Percentiles rank a stretch among this genome's conserved stretches.
phyloP scores from a whole-genome alignment of 2,797 vertebrate species.

The Tokudaia muenninki region DNA sequence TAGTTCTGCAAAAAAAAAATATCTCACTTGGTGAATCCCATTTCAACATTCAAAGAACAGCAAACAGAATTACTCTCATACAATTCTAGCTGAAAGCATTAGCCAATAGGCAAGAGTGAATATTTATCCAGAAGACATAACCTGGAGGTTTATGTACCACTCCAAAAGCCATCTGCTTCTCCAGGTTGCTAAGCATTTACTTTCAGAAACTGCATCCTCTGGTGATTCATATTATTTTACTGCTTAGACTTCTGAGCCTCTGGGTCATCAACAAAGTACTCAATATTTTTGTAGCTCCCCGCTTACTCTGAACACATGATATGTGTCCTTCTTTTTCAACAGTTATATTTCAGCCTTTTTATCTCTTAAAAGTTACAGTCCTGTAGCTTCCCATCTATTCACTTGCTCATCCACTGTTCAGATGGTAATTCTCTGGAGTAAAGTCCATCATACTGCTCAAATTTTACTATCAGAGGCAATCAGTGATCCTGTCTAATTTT shows the following conservation, averaged over 20 bases:
- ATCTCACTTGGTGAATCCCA: not conserved
- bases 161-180: not conserved
- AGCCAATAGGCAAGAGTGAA: not conserved
- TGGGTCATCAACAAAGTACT: not conserved
- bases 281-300: not conserved
- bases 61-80: conserved; percentile 19
- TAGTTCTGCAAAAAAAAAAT: not conserved
- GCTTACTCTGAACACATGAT: conserved; percentile 3
- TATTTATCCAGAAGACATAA: not conserved
- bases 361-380: not conserved
- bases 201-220: not conserved
- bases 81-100: not conserved
- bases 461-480: not conserved
- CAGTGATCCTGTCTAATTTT: not conserved
- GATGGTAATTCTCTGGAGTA: not conserved
- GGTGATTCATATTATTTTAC: not conserved
- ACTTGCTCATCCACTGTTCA: not conserved
- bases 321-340: not conserved
- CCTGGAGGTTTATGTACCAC: not conserved
- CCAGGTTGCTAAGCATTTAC: not conserved
- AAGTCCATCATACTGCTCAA: not conserved
- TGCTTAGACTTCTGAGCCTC: not conserved
- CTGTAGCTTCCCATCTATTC: not conserved
- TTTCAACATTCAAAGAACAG: conserved; percentile 34
- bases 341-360: not conserved